A percentile compares a stretch with the other conserved stretches of the same genome.
These are phyloP conservation scores for Drosophila subpulchrella DNA, from an alignment of 1,140 invertebrate genomes.

Conservation along the genomic window DNA sequence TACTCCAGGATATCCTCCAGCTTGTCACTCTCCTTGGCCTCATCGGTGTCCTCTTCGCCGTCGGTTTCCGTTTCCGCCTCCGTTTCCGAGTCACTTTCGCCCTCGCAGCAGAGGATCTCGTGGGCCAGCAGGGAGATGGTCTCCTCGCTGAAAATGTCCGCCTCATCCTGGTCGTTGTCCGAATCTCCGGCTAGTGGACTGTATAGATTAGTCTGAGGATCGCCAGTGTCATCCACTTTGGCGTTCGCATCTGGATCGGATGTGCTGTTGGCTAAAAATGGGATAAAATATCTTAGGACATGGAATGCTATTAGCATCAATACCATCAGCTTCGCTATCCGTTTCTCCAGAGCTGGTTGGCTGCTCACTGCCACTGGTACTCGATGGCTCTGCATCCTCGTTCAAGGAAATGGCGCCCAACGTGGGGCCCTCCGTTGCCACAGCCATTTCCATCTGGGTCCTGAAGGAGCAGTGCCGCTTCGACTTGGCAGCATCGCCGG, in stretches of 20 bases:
- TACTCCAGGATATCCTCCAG: neutral
- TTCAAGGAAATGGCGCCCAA: neutral
- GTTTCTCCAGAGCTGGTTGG: neutral
- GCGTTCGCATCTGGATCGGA: slow-evolving; percentile 11
- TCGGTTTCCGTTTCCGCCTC: slow-evolving; percentile 7
- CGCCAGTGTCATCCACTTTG: neutral
- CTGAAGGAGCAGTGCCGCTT: neutral
- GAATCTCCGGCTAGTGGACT: slow-evolving; percentile 40
- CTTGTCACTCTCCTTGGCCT: slow-evolving; percentile 3
- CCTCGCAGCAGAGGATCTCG: slow-evolving; percentile 62
- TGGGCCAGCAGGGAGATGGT: slow-evolving; percentile 50
- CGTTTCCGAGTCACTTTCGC: slow-evolving; percentile 38
- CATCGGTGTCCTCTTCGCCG: neutral
- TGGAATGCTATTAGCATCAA: neutral
- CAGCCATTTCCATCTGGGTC: neutral
- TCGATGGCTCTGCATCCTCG: too few species aligned
- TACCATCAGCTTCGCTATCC: slow-evolving; percentile 12
- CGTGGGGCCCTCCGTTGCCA: neutral
- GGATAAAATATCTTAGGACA: too few species aligned
- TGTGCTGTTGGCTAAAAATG: slow-evolving; percentile 17
- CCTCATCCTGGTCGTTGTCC: slow-evolving; percentile 29
- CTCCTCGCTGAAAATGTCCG: slow-evolving; percentile 32
- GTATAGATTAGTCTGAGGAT: slow-evolving; percentile 17
- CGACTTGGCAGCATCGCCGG: neutral
- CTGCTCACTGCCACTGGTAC: neutral